phyloP scores from a whole-genome alignment of 2,888 invertebrate species.

The Thymelicus lineola region DNA sequence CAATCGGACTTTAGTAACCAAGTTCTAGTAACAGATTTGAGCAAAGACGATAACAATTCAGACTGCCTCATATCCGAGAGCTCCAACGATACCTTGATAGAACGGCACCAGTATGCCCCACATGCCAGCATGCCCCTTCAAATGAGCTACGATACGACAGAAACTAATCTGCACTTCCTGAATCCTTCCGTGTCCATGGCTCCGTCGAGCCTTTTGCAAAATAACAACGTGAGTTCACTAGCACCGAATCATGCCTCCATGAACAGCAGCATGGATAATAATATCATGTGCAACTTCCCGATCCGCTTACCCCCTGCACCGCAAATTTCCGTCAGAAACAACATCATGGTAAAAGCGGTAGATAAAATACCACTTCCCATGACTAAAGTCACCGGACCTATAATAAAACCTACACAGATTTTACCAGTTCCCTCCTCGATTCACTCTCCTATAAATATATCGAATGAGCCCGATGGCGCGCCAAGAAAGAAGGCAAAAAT shows the following conservation, averaged over 20 bases:
- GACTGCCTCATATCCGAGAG: constrained; percentile 73
- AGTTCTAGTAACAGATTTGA: constrained; percentile 65
- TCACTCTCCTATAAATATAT: constrained; percentile 69
- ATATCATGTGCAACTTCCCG: constrained; percentile 77
- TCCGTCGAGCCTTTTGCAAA: constrained; percentile 61
- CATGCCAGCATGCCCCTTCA: constrained; percentile 57
- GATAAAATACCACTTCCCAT: constrained; percentile 72
- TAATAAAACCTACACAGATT: constrained; percentile 76
- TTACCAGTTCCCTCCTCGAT: constrained; percentile 73
- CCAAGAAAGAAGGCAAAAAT: constrained; percentile 81
- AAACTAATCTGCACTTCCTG: constrained; percentile 68
- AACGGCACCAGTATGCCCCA: constrained; percentile 63
- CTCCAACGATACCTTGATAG: constrained; percentile 66
- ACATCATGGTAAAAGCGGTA: constrained; percentile 70
- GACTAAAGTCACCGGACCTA: constrained; percentile 71
- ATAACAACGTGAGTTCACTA: constrained; percentile 63
- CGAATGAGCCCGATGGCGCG: constrained; percentile 63
- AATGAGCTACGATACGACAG: constrained; percentile 62
- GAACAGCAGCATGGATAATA: constrained; percentile 61
- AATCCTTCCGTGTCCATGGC: constrained; percentile 67
- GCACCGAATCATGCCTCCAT: constrained; percentile 64
- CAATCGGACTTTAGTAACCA: constrained; percentile 58
- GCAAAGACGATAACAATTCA: constrained; percentile 74
- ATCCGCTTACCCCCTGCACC: constrained; percentile 67
- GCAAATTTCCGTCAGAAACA: constrained; percentile 62